phyloP scores from a whole-genome alignment of 2,888 invertebrate genomes.

The Drosophila mimetica region DNA sequence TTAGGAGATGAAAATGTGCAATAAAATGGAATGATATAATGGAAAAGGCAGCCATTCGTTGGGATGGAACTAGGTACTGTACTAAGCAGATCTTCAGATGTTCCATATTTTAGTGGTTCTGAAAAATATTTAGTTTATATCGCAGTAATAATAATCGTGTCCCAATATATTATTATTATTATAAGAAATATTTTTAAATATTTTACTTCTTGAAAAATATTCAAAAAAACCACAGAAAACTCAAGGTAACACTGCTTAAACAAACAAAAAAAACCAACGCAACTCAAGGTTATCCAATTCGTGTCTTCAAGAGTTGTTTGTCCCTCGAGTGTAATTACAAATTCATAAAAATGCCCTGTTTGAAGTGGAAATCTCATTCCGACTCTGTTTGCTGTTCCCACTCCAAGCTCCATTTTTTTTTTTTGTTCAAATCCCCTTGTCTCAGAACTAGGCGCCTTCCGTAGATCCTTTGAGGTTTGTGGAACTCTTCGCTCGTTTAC shows the following conservation, averaged over 20 bases:
- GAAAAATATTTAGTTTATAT: background rate
- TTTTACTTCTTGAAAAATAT: too few relatives aligned
- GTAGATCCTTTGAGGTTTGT: constrained; percentile 33
- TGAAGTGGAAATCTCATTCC: constrained; percentile 31
- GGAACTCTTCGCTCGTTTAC: constrained; percentile 38
- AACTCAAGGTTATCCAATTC: constrained; percentile 18
- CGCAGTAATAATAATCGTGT: too few relatives aligned
- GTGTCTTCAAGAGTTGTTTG: constrained; percentile 11
- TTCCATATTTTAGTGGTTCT: too few relatives aligned
- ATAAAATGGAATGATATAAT: constrained; percentile 19
- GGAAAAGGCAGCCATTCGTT: background rate
- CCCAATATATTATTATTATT: too few relatives aligned
- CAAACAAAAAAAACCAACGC: constrained; percentile 10
- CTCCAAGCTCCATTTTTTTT: constrained; percentile 2
- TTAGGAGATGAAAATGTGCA: constrained; percentile 18
- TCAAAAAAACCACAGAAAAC: too few relatives aligned
- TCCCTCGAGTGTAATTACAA: constrained; percentile 39
- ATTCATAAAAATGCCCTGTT: constrained; percentile 47
- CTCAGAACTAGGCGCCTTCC: constrained; percentile 41
- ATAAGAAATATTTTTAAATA: too few relatives aligned
- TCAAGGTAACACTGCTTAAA: background rate
- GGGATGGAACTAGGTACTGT: too few relatives aligned
- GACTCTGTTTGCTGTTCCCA: constrained; percentile 22
- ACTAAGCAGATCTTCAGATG: background rate
- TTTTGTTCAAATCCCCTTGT: background rate